phyloP scores from a whole-genome alignment of 2,113 vertebrate species.

The Brachionichthys hirsutus region DNA sequence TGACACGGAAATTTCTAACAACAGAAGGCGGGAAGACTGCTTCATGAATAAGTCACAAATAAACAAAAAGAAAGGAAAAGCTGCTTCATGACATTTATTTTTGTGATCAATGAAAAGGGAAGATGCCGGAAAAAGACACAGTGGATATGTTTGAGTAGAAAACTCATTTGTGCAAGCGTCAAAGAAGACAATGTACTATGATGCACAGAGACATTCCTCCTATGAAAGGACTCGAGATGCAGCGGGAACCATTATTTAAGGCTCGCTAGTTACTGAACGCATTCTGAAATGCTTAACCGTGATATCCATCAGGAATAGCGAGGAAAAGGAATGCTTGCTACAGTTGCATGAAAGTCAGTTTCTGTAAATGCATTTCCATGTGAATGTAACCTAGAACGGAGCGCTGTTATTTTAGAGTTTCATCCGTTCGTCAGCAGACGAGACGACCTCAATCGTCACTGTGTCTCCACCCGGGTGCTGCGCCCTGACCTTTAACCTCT shows the following conservation, averaged over 20 bases:
- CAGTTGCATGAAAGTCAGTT: background rate
- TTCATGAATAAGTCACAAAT: slow-evolving; percentile 45
- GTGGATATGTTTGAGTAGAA: background rate
- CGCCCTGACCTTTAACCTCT: slow-evolving; percentile 16
- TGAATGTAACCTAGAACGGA: background rate
- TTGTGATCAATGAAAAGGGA: slow-evolving; percentile 24
- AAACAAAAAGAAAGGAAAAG: slow-evolving; percentile 12
- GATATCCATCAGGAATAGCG: background rate
- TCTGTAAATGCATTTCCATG: slow-evolving; percentile 4
- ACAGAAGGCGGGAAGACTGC: slow-evolving; percentile 20
- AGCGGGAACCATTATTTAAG: slow-evolving; percentile 22
- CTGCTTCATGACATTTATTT: slow-evolving; percentile 34
- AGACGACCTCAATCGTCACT: too few species aligned
- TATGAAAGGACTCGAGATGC: slow-evolving; percentile 23
- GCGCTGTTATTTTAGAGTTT: background rate
- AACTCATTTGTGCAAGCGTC: slow-evolving; percentile 5
- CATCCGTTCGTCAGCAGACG: too few species aligned
- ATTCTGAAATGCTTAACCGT: slow-evolving; percentile 9
- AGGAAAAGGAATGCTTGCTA: background rate
- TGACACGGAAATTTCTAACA: slow-evolving; percentile 41
- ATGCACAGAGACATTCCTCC: slow-evolving; percentile 27
- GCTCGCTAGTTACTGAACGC: slow-evolving; percentile 8
- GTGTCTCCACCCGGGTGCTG: slow-evolving; percentile 1
- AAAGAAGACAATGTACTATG: slow-evolving; percentile 3
- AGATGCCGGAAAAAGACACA: slow-evolving; percentile 1